Evolutionary conservation across 2,113 vertebrate genomes (phyloP), one percentile per base, ranked within the genome.

Genomic region (Cinclus cinclus): DNA sequence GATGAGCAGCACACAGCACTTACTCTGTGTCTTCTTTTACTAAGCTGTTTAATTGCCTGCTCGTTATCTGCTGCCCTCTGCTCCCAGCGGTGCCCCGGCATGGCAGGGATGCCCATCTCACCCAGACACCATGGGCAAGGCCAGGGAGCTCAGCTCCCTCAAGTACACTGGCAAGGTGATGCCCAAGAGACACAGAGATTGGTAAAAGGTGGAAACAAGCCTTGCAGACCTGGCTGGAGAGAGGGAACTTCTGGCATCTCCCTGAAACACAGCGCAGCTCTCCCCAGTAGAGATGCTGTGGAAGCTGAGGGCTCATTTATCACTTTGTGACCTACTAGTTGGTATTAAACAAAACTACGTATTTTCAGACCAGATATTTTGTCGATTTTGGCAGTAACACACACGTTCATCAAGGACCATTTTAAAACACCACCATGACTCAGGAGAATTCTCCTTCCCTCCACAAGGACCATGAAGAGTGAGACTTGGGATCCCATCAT

Each of bases 71-170:
- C 84, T 37, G 70, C 59, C 70, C 86, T 52, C 18, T 0, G 16
- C 21, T 30, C 53, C 6, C 2, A 4, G 24, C 27, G 4, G 44
- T 12, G 55, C 49, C 0, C 33, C 9, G 0, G 18, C 31, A 0
- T 3, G 27, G 49, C 5, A 3, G 44, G 10, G 55, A 46, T 14
- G 55, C 44, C 46, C 1, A 0, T 14, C 55, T 17, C 27, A 35
- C 23, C 20, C 12, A 0, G 30, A 3, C 1, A 0, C 60, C 56
- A 3, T 0, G 6, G 46, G 39, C 8, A 78, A 25, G 11, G 10
- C 42, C 1, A 3, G 68, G 25, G 42, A 44, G 14, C 16, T 8
- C 3, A 3, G 77, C 23, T 65, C 17, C 73, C 58, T 4, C 9
- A 23, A 5, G 35, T 28, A 4, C 9, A 3, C 20, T 7, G 46